These are phyloP conservation scores for Nannoperca obscura DNA, from an alignment of 2,797 vertebrate genomes.

Conservation along the genomic window DNA sequence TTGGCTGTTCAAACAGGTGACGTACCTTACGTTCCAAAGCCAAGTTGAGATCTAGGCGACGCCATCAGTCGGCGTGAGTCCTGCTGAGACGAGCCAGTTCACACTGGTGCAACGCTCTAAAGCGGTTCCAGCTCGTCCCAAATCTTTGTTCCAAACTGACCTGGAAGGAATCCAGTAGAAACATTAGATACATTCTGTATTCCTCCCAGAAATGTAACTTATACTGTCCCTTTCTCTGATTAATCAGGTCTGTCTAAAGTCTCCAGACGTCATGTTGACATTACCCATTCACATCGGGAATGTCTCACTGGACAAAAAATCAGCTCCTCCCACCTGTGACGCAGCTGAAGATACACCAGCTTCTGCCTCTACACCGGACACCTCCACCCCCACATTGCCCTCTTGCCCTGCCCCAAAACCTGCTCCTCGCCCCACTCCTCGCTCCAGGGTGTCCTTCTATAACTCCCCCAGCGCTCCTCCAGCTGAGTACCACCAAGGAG, in stretches of 20 bases:
- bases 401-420: slow-evolving; percentile 77
- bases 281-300: slow-evolving; percentile 94
- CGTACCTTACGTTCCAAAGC: no score
- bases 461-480: slow-evolving; percentile 90
- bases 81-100: no score
- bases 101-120: no score
- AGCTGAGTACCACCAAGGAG: slow-evolving; percentile 79
- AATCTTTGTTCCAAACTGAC: no score
- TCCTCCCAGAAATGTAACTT: accelerated
- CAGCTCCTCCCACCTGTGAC: slow-evolving; percentile 45
- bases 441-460: slow-evolving; percentile 69
- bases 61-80: no score
- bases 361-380: slow-evolving; percentile 12
- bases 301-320: slow-evolving; percentile 88
- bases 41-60: no score
- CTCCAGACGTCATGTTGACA: slow-evolving; percentile 88
- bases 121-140: no score
- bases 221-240: background rate
- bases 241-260: slow-evolving; percentile 88
- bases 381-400: slow-evolving; percentile 29
- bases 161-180: no score
- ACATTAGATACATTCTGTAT: background rate
- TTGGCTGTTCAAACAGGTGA: no score
- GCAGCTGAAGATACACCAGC: slow-evolving; percentile 8
- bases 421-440: slow-evolving; percentile 66